Evolutionary conservation across 2,797 vertebrate genomes (phyloP), one percentile per base, ranked within the genome.

Genomic region (Danio kyathit): DNA sequence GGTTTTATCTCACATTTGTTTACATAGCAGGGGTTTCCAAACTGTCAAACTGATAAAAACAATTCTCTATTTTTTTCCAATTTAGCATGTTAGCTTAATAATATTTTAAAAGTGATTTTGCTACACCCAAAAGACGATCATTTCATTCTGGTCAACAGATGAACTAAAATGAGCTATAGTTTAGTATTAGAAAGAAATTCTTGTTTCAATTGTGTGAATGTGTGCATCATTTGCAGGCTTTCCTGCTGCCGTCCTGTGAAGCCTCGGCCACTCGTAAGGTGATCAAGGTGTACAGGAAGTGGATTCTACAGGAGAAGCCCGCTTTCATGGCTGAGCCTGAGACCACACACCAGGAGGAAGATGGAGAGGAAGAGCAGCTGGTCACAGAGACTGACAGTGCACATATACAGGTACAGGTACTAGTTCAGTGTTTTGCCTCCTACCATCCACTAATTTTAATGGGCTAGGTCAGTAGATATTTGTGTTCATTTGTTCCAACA

Each of bases 271-370:
- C 95, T 64, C 95, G 96, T 82, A 99, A 99, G 89, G 97, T 99
- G 57, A 96, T 99, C 66, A 97, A 97, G 89, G 97, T 99, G 0
- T 99, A 99, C 84, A 96, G 95, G 78, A 99, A 96, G 86, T 99
- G 98, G 98, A 96, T 99, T 75, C 84, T 99, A 76, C 95, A 95
- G 85, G 96, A 98, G 14, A 98, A 96, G 71, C 97, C 98, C 0
- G 61, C 89, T 63, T 99, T 99, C 85, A 99, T 99, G 97, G 93
- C 94, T 7, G 97, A 99, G 83, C 96, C 97, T 0, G 96, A 97
- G 72, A 93, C 87, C 61, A 92, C 90, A n/a, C 87, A 91, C 2
- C 89, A 79, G 46, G 84, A 82, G 41, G 94, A 96, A 80, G 95
- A 95, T 80, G 90, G 90, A 49, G 92, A 91, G 66, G 92, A 91